Evolutionary conservation across 2,113 vertebrate genomes (phyloP).

Genomic region (Lamprotornis superbus): DNA sequence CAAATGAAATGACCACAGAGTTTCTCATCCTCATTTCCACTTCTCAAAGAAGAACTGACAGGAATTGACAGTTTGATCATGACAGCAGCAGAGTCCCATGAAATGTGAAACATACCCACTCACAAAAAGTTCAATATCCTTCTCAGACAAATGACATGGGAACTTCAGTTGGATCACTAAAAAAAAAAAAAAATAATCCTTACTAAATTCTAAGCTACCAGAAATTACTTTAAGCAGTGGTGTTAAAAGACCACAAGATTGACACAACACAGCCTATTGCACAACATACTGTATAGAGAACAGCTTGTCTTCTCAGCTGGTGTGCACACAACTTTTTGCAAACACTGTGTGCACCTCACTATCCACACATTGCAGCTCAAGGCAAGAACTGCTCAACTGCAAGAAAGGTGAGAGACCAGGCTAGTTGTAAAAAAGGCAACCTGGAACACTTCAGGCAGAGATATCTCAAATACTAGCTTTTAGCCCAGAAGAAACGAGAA

Average conservation of each 20-base stretch:
- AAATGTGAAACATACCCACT: neutral
- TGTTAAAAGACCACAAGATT: neutral
- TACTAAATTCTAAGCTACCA: neutral
- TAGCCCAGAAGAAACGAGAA: neutral
- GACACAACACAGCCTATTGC: neutral
- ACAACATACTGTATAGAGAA: neutral
- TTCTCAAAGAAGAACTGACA: neutral
- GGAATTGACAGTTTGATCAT: neutral
- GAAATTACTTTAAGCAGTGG: neutral
- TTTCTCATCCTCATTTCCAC: neutral
- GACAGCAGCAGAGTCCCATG: neutral
- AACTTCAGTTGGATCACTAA: neutral
- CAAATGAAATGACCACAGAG: neutral
- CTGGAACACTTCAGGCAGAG: neutral
- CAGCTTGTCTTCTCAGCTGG: neutral
- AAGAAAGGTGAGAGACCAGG: neutral
- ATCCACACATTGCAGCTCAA: neutral
- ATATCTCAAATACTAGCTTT: neutral
- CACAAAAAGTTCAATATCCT: neutral
- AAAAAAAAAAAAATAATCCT: neutral
- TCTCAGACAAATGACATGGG: neutral
- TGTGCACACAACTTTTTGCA: neutral
- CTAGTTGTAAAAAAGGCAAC: neutral
- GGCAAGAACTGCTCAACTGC: neutral
- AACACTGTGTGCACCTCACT: neutral